Evolutionary conservation across 2,888 invertebrate genomes (phyloP), one percentile per base, ranked within the genome.

Genomic region (Tiliacea citrago): DNA sequence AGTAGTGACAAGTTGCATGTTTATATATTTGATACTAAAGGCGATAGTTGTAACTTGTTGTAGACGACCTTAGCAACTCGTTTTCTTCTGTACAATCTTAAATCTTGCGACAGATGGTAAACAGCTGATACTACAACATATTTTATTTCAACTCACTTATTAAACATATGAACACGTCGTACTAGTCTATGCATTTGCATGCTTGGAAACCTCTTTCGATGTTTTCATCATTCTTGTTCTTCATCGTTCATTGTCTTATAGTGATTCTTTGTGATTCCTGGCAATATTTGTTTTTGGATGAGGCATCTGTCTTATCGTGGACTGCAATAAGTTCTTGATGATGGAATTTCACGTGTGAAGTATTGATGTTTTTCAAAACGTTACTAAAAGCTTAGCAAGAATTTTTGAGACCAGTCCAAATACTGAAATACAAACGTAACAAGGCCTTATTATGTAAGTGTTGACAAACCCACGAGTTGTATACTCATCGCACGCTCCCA

Each of bases 41-140:
- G 68, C 69, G 63, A 80, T 83, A 76, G 68, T 73, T 68, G 66
- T 58, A 77, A 73, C 51, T 66, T 81, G 62, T 83, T 68, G 80
- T 76, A 73, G 80, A 68, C 60, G 83, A 80, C 82, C 82, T 82
- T 80, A 80, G 57, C 68, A 83, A 82, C 82, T 76, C 65, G 82
- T 82, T 82, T 82, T 76, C 80, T 73, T 76, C 68, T 73, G 67
- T 67, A 70, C 24, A 72, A 70, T 83, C 73, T 82, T 75, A 83
- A 82, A 82, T 82, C 83, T 82, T 82, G 73, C 83, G 70, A 82
- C 82, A 82, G 76, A 80, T 82, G 82, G 72, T 73, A 70, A 82
- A 76, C 82, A 76, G 80, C 82, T 82, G 82, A 83, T 83, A 73
- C 76, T 53, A 76, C 83, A 68, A 39, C 29, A 57, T 83, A 68